Evolutionary conservation across 2,888 invertebrate species (phyloP).

Genomic region (Belgica antarctica): DNA sequence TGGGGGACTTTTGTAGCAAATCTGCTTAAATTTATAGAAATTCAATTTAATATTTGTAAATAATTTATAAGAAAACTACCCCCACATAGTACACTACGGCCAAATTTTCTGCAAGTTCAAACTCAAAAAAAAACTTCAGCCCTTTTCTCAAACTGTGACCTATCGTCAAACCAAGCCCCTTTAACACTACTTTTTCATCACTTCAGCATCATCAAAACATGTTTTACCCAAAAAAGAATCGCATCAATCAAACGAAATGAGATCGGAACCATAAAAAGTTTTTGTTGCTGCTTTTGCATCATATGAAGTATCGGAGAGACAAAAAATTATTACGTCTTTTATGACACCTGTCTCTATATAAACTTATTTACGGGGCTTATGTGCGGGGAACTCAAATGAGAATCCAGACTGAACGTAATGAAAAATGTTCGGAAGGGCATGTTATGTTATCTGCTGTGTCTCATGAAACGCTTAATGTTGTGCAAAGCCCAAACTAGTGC

Average conservation of each 20-base stretch:
- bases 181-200: background rate
- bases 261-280: background rate
- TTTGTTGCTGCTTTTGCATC: slow-evolving; percentile 1
- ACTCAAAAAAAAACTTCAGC: no score
- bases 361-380: slow-evolving; percentile 13
- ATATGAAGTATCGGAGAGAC: background rate
- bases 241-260: slow-evolving; percentile 14
- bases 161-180: background rate
- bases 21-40: no score
- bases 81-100: no score
- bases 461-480: no score
- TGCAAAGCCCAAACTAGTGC: no score
- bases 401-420: background rate
- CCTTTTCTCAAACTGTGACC: no score
- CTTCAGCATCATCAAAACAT: background rate
- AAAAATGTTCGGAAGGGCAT: background rate
- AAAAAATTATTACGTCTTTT: slow-evolving; percentile 22
- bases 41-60: no score
- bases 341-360: slow-evolving; percentile 18
- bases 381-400: slow-evolving; percentile 14
- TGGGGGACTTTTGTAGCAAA: no score
- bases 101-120: no score
- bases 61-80: no score
- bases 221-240: background rate
- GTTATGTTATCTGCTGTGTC: no score